Conservation (phyloP, 2,888 invertebrate species). For the Meteorus cinctellus region DNA sequence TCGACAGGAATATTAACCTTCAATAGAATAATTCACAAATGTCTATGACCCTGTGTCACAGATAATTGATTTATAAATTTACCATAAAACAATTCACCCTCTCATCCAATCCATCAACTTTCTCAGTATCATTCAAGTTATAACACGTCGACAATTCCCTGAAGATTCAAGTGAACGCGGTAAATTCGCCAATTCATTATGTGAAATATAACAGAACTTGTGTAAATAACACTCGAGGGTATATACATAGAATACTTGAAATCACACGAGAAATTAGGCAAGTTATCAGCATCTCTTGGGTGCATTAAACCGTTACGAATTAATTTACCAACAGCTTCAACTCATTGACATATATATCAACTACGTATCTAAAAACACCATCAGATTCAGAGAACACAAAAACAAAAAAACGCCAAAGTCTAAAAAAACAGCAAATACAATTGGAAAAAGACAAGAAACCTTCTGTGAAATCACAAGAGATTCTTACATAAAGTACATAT, state of each 20-base stretch:
- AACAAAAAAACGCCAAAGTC: background rate
- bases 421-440: slow-evolving; percentile 11
- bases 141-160: slow-evolving; percentile 23
- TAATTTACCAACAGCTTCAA: slow-evolving; percentile 29
- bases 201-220: slow-evolving; percentile 7
- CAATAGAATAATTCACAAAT: no score
- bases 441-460: slow-evolving; percentile 34
- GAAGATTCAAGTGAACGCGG: slow-evolving; percentile 17
- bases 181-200: slow-evolving; percentile 38
- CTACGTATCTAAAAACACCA: background rate
- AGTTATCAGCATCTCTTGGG: slow-evolving; percentile 41
- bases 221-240: slow-evolving; percentile 42
- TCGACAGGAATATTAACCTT: no score
- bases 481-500: background rate
- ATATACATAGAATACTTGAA: slow-evolving; percentile 2
- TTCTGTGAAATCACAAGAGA: slow-evolving; percentile 43
- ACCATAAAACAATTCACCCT: background rate
- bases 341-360: background rate
- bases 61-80: no score
- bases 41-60: no score
- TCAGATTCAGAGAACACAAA: background rate
- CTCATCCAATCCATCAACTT: slow-evolving; percentile 1
- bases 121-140: slow-evolving; percentile 18
- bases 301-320: slow-evolving; percentile 38
- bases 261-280: slow-evolving; percentile 22